Evolutionary conservation across 2,113 vertebrate species (phyloP), one percentile per base, ranked within the genome.

Genomic region (Pteruthius melanotis): DNA sequence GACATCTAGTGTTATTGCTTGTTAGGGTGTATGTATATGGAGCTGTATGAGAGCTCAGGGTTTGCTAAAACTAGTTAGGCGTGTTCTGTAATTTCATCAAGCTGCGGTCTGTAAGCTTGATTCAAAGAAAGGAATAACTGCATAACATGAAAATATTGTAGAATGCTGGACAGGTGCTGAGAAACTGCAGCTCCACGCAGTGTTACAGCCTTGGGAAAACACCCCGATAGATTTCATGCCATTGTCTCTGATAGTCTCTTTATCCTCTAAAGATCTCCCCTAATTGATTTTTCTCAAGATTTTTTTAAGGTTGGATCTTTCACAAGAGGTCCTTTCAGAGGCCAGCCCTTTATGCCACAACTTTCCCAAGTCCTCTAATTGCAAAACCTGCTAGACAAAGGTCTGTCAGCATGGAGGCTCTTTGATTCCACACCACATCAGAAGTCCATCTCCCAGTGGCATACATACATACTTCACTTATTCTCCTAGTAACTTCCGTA

Each of bases 101-200:
- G 37, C 70, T 95, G 72, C 71, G 89, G 59, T 40, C 52, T 71
- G 90, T 90, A 93, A 70, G n/a, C 72, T 63, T 81, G 78, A 92
- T 83, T 92, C 56, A 89, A 65, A 85, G 24, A 85, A 83, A 85
- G 13, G 16, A 82, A 79, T 63, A 64, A 57, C 37, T 90, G 24
- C 45, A 63, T 53, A 47, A 66, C 45, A 61, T 18, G 4, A 70
- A 75, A 81, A 74, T 30, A 75, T 7, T 65, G 39, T 56, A 83
- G 92, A 91, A 91, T 54, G 11, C 44, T 71, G 52, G 54, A 60
- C 8, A 53, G 45, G 27, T 85, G 70, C 69, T 84, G 18, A 37
- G 33, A 85, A 92, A 86, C 54, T 82, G 54, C 45, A 89, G 42
- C 23, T 68, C 63, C 40, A 50, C 9, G 47, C 35, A 72, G 35